Evolutionary conservation across 2,888 invertebrate species (phyloP), one percentile per base, ranked within the genome.

Genomic region (Selenia dentaria): DNA sequence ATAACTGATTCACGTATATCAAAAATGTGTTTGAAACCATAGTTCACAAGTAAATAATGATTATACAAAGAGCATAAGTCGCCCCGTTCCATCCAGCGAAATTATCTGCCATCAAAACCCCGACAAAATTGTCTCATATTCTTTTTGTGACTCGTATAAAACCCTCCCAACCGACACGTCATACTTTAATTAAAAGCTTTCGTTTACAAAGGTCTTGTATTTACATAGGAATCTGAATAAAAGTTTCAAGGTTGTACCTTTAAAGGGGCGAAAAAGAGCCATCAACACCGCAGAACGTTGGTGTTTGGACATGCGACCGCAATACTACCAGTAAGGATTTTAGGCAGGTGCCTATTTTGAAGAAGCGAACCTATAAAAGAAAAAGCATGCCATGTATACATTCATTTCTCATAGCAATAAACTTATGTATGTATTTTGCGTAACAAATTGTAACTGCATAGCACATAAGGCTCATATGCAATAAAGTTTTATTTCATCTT

Each of bases 251-350:
- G 47, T 31, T 24, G 4, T 35, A 31, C 36, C 32, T 46, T 40
- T 22, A 10, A 41, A 37, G 32, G 41, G 47, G 20, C 33, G 37
- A 36, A 16, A 47, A 48, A 48, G 47, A 48, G 47, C 41, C 47
- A 48, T 48, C 47, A 48, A 48, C 47, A 24, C 47, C 37, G 41
- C 47, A 47, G 41, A 47, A 47, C 27, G 41, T 47, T 36, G 18
- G 37, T 42, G 36, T 48, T 48, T 33, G 37, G 37, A 41, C 37
- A 41, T 40, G 5, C 5, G 4, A 37, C 47, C 31, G n/a, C 35
- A 11, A 29, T 20, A 25, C 31, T 11, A n/a, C n/a, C 40, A 47
- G 41, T 40, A 41, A 37, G 32, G 32, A 10, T 10, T 12, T 16
- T 14, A 5, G 14, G 9, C 3, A 5, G n/a, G 12, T 24, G 14